Evolutionary conservation across 1,140 invertebrate species (phyloP), one percentile per base, ranked within the genome.

Genomic region (Colletes gigas): DNA sequence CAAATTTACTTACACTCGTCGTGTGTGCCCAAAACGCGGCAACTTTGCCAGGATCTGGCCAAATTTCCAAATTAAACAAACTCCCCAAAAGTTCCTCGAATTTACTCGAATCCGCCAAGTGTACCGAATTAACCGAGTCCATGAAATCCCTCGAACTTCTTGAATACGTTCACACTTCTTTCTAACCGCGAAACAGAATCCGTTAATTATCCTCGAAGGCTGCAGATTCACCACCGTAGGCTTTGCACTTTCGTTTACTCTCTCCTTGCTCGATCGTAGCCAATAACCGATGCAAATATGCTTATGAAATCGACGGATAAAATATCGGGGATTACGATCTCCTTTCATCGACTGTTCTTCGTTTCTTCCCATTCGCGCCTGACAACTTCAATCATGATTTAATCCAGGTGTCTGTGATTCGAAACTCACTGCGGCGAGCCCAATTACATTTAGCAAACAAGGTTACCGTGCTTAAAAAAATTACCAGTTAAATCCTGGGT

Each of bases 11-110:
- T 15, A 8, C 21, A 55, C 41, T 41, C n/a, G 7, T 4, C 30
- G 21, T 57, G n/a, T 30, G 73, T 66, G n/a, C 4, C n/a, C 4
- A 55, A 67, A 67, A 30, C 65, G 9, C 41, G 39, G 9, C 21
- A 54, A 67, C 47, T n/a, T 50, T 5, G 14, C 41, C 10, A 5
- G 44, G 8, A 77, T 57, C 14, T 17, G 17, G 50, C 19, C 30
- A 39, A 57, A 78, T 70, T 70, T 41, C 10, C 44, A 39, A 30
- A 70, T 47, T 78, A 59, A 66, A 9, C 75, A 68, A 78, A 70
- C 44, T 70, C 65, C 3, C 41, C 1, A 69, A n/a, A n/a, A 70
- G 66, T 78, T 52, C 17, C 3, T 1, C 44, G 21, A 78, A 69
- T 69, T 41, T 70, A 55, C 47, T 39, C n/a, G 0, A 52, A 17